These are phyloP conservation scores for Danio jaintianensis DNA, from an alignment of 2,797 vertebrate genomes.

Conservation along the genomic window DNA sequence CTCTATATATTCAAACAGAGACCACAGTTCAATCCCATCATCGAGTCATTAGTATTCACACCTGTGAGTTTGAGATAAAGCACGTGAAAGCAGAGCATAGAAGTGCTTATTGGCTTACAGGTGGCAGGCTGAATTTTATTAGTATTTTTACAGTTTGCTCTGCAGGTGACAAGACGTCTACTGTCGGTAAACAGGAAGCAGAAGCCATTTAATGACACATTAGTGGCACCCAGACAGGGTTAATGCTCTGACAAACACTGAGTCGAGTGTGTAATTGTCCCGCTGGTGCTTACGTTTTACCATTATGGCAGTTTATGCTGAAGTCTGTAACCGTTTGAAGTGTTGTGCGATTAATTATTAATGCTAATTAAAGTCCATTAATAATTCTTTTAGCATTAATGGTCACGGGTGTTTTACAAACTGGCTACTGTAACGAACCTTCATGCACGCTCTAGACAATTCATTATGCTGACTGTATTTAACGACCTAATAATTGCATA, in stretches of 20 bases:
- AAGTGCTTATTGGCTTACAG: conserved; percentile 31
- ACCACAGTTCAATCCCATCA: background rate
- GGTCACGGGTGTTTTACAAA: conserved; percentile 18
- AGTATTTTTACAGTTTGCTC: conserved; percentile 27
- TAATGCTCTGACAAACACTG: conserved; percentile 56
- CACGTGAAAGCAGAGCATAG: background rate
- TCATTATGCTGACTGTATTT: conserved; percentile 6
- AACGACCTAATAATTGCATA: conserved; percentile 4
- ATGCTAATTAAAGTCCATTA: conserved; percentile 35
- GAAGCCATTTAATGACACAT: conserved; percentile 56
- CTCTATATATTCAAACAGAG: background rate
- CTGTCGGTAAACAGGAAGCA: conserved; percentile 61
- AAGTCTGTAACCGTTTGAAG: conserved; percentile 23
- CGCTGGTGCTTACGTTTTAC: conserved; percentile 33
- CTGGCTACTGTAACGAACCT: conserved; percentile 7
- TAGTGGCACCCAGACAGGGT: conserved; percentile 49
- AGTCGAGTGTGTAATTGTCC: conserved; percentile 55
- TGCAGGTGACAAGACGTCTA: conserved; percentile 35
- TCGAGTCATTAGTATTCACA: conserved; percentile 29
- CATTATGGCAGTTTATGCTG: conserved; percentile 42
- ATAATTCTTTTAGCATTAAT: conserved; percentile 40
- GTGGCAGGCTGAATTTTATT: background rate
- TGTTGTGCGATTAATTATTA: conserved; percentile 35
- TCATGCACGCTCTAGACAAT: background rate
- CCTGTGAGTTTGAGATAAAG: conserved; percentile 18